phyloP scores from a whole-genome alignment of 2,113 vertebrate genomes.

The Jacana jacana region DNA sequence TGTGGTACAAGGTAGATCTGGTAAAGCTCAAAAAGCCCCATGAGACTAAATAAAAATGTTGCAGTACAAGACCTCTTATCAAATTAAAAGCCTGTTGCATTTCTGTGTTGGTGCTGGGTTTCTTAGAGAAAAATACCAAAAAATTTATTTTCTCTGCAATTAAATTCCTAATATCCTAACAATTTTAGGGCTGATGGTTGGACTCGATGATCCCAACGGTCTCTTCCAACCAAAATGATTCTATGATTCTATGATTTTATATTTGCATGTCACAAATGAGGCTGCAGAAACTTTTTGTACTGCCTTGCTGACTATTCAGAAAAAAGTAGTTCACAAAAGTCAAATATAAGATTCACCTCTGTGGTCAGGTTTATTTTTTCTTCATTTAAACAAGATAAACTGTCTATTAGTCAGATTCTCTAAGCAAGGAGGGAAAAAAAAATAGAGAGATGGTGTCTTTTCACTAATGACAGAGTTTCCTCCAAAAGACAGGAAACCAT shows the following conservation, averaged over 20 bases:
- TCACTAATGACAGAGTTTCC: not conserved
- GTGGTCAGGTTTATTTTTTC: not conserved
- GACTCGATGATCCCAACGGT: no score
- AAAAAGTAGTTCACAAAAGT: not conserved
- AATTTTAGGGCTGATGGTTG: no score
- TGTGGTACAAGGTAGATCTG: constrained; percentile 33
- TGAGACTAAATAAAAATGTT: constrained; percentile 7
- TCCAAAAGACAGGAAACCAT: not conserved
- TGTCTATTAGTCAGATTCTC: not conserved
- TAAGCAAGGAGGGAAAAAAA: not conserved
- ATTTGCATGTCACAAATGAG: not conserved
- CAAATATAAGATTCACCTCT: not conserved
- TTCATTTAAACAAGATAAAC: not conserved
- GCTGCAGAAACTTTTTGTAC: not conserved
- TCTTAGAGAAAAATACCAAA: not conserved
- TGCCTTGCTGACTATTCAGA: not conserved
- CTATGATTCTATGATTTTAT: no score
- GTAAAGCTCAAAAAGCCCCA: constrained; percentile 28
- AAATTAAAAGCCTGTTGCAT: not conserved
- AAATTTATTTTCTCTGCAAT: not conserved
- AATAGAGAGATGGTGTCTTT: not conserved
- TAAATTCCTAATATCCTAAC: no score
- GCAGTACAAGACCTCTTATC: not conserved
- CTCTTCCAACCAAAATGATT: no score
- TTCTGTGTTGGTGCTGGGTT: not conserved